phyloP scores from a whole-genome alignment of 2,888 invertebrate species.

The Steinernema hermaphroditum region DNA sequence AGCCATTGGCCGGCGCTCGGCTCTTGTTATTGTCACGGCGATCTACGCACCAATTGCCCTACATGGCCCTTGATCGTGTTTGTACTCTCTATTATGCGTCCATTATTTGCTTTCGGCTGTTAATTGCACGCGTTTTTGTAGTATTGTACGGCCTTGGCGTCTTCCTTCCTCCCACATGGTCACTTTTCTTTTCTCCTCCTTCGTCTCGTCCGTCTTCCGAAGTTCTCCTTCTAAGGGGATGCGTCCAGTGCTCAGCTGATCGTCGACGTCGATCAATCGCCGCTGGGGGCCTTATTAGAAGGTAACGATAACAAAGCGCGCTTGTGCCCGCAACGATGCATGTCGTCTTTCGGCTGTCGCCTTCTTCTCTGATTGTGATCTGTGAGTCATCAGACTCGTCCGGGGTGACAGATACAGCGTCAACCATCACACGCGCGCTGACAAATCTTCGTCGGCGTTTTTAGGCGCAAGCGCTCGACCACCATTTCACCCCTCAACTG shows the following conservation, averaged over 20 bases:
- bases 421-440: constrained; percentile 5
- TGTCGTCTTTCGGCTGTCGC: background rate
- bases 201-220: too few species aligned
- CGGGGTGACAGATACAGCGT: constrained; percentile 18
- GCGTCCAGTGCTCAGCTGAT: background rate
- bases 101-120: constrained; percentile 27
- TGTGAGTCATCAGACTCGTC: constrained; percentile 19
- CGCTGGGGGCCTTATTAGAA: background rate
- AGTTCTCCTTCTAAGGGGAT: too few species aligned
- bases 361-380: constrained; percentile 6
- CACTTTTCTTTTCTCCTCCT: background rate
- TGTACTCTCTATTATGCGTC: constrained; percentile 19
- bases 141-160: constrained; percentile 28
- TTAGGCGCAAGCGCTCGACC: background rate
- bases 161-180: constrained; percentile 19
- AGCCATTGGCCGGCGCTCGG: constrained; percentile 5
- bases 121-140: constrained; percentile 29
- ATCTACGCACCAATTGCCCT: background rate
- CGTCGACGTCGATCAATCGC: background rate
- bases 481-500: too few species aligned
- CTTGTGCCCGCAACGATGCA: background rate
- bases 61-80: constrained; percentile 30
- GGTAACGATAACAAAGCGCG: background rate
- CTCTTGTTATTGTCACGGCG: background rate
- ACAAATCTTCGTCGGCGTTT: background rate